Base-by-base conservation (phyloP, 2,888 invertebrate genomes). In the Lepidochitona cinerea region DNA sequence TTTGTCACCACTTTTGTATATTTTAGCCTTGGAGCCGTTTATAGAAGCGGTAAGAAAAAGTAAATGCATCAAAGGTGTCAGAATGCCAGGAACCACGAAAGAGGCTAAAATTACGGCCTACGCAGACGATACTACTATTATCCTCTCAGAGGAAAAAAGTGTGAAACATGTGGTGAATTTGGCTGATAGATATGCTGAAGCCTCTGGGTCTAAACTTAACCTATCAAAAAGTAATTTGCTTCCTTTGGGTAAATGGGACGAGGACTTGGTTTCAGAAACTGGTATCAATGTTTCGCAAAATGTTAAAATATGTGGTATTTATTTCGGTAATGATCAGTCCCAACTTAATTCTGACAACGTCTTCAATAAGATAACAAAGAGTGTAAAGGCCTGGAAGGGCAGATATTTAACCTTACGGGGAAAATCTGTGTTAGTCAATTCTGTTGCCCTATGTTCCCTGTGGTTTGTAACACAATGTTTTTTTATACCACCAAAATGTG, bases 171-270 rank as follows among this genome's bases (percentile, higher is more conserved):
- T 70, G 36, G 26, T 70, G 7, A 59, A 70, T 23, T 49, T 53
- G 49, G 68, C 64, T 18, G 49, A 54, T n/a, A 37, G 41, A 37
- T 73, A 59, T 69, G 68, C 33, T 9, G 64, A 68, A 41, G 67
- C 72, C 26, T 76, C 76, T 1, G 79, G 76, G 32, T 71, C 79
- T 4, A 77, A 75, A 73, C 36, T 75, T 0, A 76, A 78, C 70
- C 68, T 74, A 49, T 59, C 41, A 32, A 79, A 79, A 71, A 71
- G 74, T 18, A 73, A 70, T 37, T 75, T 75, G 3, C 35, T 49
- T 49, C 49, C 49, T 23, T n/a, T 49, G 18, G 49, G 49, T 49
- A 49, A 49, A 18, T 2, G 49, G 49, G 7, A n/a, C n/a, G n/a
- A 7, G 23, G 23, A 2, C 23, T 4, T n/a, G 3, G 49, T 2